Base-by-base conservation (phyloP, 2,113 vertebrate genomes). In the Oreochromis spilurus region DNA sequence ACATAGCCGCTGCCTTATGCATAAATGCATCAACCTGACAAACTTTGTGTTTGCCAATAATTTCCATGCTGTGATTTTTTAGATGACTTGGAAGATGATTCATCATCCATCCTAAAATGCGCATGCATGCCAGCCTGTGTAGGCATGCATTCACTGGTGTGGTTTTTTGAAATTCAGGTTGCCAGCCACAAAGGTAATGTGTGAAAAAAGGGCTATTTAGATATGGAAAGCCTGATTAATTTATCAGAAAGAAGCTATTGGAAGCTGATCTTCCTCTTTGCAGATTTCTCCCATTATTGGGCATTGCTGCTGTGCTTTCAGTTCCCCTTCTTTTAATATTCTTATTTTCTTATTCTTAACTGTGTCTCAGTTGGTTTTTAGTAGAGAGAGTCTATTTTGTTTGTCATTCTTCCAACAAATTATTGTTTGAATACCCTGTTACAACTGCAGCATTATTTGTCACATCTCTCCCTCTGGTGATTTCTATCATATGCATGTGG, bases 11-110 rank as follows among this genome's bases (percentile, higher is more conserved):
- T 55, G 29, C 29, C 31, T 57, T 45, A 48, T 89, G 31, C 83
- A 34, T 84, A 65, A 84, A 34, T 89, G 45, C 84, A 34, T 84
- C 79, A 84, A 10, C 40, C 60, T 83, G 26, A 34, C 24, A 70
- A 14, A 43, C 82, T 45, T 55, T 40, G 31, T 77, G 26, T 84
- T 77, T 36, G 54, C 81, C 86, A 70, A 72, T 57, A 53, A 77
- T 77, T 77, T 77, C 72, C 45, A 52, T 31, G 72, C 10, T 85
- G 78, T 82, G 78, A 79, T 40, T 67, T 83, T 81, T 34, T 19
- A 84, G 54, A 85, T 77, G 55, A 21, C 36, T 86, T 84, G 54
- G 72, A 84, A 60, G 11, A 67, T 90, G 88, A 90, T 57, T 89
- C 58, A 88, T 83, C 29, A 78, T 72, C 31, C 62, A 50, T 67